Evolutionary conservation across 1,140 invertebrate species (phyloP), one percentile per base, ranked within the genome.

Genomic region (Drosophila rufa): DNA sequence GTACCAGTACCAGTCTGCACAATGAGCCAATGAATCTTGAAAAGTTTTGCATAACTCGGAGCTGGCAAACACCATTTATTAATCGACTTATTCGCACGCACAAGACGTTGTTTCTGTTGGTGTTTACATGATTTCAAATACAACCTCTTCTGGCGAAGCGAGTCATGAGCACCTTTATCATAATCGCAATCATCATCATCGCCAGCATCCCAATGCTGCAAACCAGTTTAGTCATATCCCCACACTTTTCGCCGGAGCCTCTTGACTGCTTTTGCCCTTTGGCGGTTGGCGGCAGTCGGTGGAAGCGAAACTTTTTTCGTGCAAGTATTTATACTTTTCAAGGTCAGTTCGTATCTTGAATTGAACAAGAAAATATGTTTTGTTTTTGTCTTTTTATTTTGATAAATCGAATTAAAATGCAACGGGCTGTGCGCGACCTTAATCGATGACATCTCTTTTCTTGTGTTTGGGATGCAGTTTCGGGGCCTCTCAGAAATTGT

Each of bases 71-170:
- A 55, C 62, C 50, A 60, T 58, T 73, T 89, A 86, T 83, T 84
- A 87, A 87, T 87, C 84, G 84, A 80, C 73, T 84, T 90, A 58
- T 80, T 90, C 69, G 84, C 84, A 89, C 85, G 85, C 84, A 90
- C 66, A 79, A 47, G 65, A 36, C 46, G 50, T 61, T 69, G 64
- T 77, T 38, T n/a, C 46, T 38, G 11, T 9, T 17, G 25, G 55
- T 90, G 85, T 79, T 90, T 57, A 84, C 84, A 90, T 80, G 85
- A 60, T 64, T 65, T 61, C 48, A 46, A 27, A 58, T 58, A 73
- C 56, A 80, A 46, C 60, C 62, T 64, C 51, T 74, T 53, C 38
- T 64, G 51, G 11, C 30, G 47, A 5, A 14, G 40, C 40, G 40
- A 42, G 15, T 56, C 53, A 51, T 57, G 56, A 74, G 56, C 33